Percentiles rank a stretch among this genome's conserved stretches.
These are phyloP conservation scores for Microtus richardsoni DNA, from an alignment of 2,113 vertebrate species.

Conservation along the genomic window DNA sequence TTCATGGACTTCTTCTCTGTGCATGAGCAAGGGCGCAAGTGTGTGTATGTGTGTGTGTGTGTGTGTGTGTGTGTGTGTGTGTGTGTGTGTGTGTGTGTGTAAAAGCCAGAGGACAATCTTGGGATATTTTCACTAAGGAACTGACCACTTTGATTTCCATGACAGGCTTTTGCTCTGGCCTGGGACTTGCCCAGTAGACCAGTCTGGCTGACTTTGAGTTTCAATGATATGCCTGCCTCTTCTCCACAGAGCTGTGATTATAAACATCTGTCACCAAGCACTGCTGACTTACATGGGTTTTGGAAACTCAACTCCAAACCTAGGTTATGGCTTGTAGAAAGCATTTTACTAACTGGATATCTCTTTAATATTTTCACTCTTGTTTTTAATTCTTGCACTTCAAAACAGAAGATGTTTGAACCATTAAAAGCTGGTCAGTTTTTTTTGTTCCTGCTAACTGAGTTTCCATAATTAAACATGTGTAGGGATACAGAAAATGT, in stretches of 20 bases:
- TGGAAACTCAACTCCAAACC: background rate
- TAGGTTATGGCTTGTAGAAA: too few relatives aligned
- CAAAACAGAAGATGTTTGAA: background rate
- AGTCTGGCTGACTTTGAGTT: background rate
- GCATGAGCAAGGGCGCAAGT: background rate
- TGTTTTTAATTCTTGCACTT: background rate
- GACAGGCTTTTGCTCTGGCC: background rate
- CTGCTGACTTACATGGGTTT: background rate
- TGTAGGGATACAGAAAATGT: background rate
- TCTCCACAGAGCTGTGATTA: background rate
- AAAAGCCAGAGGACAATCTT: background rate
- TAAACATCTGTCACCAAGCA: too few relatives aligned
- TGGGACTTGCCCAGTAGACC: too few relatives aligned
- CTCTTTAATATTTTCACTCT: background rate
- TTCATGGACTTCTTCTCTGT: background rate
- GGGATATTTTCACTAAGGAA: background rate
- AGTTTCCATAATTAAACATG: background rate
- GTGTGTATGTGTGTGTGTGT: background rate
- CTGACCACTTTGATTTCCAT: background rate
- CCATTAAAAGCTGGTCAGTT: background rate
- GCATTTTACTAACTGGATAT: too few relatives aligned
- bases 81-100: background rate
- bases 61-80: background rate
- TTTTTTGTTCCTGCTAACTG: background rate
- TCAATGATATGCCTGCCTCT: background rate